Evolutionary conservation across 2,888 invertebrate genomes (phyloP).

Genomic region (Drosophila kambysellisi): DNA sequence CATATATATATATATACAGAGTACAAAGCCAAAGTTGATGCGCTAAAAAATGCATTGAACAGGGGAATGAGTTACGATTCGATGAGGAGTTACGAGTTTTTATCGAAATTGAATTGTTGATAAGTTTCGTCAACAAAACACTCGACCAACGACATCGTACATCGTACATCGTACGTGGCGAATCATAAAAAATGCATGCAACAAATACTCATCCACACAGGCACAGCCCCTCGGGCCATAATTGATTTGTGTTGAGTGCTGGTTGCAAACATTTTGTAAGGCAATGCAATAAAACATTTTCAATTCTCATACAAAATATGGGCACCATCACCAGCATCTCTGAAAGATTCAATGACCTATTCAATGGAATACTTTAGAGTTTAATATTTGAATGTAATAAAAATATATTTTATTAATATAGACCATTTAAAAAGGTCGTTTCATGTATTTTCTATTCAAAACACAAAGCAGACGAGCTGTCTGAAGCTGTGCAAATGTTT

Average conservation of each 20-base stretch:
- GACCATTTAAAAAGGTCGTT: neutral
- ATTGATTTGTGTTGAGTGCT: constrained; percentile 67
- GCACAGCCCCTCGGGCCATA: constrained; percentile 44
- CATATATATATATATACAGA: constrained; percentile 1
- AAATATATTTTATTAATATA: neutral
- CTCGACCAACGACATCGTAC: constrained; percentile 41
- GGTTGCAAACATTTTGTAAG: constrained; percentile 26
- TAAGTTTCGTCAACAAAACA: constrained; percentile 80
- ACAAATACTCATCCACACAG: constrained; percentile 5
- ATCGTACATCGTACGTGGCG: constrained; percentile 5
- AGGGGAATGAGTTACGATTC: constrained; percentile 59
- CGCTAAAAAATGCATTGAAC: constrained; percentile 73
- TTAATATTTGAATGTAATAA: neutral
- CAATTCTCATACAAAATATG: neutral
- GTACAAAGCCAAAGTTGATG: constrained; percentile 34
- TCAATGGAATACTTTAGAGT: neutral
- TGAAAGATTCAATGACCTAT: neutral
- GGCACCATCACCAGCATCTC: neutral
- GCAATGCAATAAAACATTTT: constrained; percentile 3
- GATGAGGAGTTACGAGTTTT: constrained; percentile 63
- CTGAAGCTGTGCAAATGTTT: too few relatives aligned
- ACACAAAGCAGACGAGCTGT: too few relatives aligned
- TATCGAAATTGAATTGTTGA: constrained; percentile 82
- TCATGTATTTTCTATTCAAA: neutral
- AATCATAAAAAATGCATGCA: constrained; percentile 29